Conservation (phyloP, 2,888 invertebrate genomes). For the Merodon equestris region DNA sequence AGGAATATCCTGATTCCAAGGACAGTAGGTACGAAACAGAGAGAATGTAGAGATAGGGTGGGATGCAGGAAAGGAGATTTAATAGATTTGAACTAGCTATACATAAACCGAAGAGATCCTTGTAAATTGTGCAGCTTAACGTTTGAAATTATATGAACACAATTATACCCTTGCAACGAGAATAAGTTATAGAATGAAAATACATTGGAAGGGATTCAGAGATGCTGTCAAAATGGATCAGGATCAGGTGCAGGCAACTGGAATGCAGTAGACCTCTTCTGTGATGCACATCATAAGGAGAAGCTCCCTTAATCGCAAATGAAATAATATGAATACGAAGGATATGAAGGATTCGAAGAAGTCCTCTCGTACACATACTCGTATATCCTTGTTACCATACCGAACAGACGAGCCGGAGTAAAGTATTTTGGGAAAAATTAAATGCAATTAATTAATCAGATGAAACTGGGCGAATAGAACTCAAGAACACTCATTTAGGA, state of each 20-base stretch:
- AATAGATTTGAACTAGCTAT: constrained; percentile 33
- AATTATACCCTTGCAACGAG: background rate
- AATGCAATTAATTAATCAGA: too few species aligned
- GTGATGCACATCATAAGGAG: background rate
- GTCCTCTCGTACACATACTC: too few species aligned
- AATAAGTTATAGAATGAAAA: constrained; percentile 39
- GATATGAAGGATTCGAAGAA: too few species aligned
- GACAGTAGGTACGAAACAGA: too few species aligned
- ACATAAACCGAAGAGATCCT: constrained; percentile 7
- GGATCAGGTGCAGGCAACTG: constrained; percentile 23
- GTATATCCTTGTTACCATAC: too few species aligned
- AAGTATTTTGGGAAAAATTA: too few species aligned
- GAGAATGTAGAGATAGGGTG: background rate
- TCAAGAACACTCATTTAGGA: too few species aligned
- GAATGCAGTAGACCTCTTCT: background rate
- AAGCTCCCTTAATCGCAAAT: background rate
- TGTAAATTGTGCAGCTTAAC: constrained; percentile 41
- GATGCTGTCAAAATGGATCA: constrained; percentile 46
- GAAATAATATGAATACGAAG: too few species aligned
- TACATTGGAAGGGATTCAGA: constrained; percentile 32
- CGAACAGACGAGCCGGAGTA: too few species aligned
- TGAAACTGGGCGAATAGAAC: too few species aligned
- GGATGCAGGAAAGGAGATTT: constrained; percentile 15
- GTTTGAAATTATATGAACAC: constrained; percentile 44
- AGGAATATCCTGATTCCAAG: constrained; percentile 4